These are phyloP conservation scores for Temnopleurus reevesii DNA, from an alignment of 53 echinoderm and acorn worm genomes.

Conservation along the genomic window DNA sequence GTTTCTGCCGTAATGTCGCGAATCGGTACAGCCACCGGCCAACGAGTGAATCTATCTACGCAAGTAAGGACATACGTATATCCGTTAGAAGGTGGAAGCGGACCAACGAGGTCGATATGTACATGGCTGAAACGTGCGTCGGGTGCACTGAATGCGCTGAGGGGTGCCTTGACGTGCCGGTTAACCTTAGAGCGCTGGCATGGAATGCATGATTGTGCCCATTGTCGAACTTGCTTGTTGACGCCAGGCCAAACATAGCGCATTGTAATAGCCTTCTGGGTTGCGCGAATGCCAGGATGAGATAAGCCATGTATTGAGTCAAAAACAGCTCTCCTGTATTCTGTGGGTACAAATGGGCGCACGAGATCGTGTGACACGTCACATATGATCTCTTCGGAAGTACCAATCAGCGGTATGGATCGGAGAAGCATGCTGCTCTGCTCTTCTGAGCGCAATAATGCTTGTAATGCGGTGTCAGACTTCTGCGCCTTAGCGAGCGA, in stretches of 20 bases:
- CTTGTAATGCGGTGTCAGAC: background rate
- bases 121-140: background rate
- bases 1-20: constrained; percentile 44
- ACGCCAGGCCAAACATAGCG: background rate
- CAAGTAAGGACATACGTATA: background rate
- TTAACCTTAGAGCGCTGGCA: no score
- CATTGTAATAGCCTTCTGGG: background rate
- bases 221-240: no score
- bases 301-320: background rate
- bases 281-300: background rate
- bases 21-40: constrained; percentile 45
- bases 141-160: background rate
- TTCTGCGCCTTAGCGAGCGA: background rate
- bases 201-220: no score
- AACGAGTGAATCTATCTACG: constrained; percentile 37
- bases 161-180: background rate
- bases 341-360: background rate
- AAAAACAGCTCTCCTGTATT: background rate
- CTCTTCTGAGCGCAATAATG: background rate
- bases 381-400: background rate
- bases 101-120: background rate
- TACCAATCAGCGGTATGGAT: background rate
- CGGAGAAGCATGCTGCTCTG: background rate
- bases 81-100: background rate
- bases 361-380: background rate